Conservation (phyloP, 2,797 vertebrate genomes). For the Tapirus indicus region DNA sequence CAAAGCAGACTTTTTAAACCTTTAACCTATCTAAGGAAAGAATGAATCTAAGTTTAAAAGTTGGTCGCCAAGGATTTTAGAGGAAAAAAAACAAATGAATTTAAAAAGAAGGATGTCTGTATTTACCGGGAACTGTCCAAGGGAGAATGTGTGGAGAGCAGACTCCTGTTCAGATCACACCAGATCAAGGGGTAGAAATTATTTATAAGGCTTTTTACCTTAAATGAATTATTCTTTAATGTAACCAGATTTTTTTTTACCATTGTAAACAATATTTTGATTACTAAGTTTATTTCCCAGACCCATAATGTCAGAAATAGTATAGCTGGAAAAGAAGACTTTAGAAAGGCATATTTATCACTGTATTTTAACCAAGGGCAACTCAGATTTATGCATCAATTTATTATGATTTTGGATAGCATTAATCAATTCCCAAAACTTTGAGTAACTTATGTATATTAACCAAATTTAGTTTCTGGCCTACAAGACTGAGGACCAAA, state of each 20-base stretch:
- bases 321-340: background rate
- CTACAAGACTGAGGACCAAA: background rate
- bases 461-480: background rate
- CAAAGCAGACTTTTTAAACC: background rate
- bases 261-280: background rate
- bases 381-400: background rate
- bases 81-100: background rate
- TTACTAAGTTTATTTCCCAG: slow-evolving; percentile 15
- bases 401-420: background rate
- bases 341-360: background rate
- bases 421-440: background rate
- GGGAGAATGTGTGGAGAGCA: background rate
- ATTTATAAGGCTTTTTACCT: background rate
- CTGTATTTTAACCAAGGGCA: background rate
- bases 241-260: background rate
- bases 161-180: background rate
- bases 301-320: background rate
- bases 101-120: background rate
- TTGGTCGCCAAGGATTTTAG: background rate
- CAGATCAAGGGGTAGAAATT: background rate
- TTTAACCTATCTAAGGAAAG: background rate
- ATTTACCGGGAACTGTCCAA: background rate
- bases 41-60: background rate
- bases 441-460: background rate
- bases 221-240: background rate